Evolutionary conservation across 2,797 vertebrate species (phyloP), one percentile per base, ranked within the genome.

Genomic region (Philypnodon macrostomus): DNA sequence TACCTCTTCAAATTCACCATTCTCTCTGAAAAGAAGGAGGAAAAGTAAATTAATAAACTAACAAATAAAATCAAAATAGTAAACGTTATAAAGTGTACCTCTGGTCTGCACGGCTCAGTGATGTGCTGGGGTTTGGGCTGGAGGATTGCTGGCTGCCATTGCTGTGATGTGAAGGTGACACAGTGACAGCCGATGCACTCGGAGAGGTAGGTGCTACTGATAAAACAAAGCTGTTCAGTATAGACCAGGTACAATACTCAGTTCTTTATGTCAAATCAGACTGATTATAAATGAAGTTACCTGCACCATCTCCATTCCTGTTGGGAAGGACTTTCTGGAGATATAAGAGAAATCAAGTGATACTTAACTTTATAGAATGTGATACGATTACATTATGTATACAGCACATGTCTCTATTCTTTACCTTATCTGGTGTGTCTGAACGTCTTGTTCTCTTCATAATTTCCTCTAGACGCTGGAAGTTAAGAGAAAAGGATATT

Each of bases 401-500:
- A n/a, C n/a, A n/a, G n/a, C n/a, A n/a, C n/a, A n/a, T 39, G 3
- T 10, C 7, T 12, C 19, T 1, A 1, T 1, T 5, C 0, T 7
- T 39, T 64, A 94, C 93, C 91, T 94, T 94, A 49, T 95, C 93
- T 48, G 88, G 48, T 49, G 88, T 41, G 75, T 97, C 95, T 49
- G 92, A 92, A 44, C 89, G 90, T 30, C 95, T 92, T 12, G 96
- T 98, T 85, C 96, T 93, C 87, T 92, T 98, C 96, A 98, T 98
- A 68, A 98, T 98, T 85, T 98, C 95, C 45, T 98, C 96, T 61
- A 98, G 92, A 50, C 95, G 91, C 96, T 98, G 41, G n/a, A n/a
- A n/a, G n/a, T 41, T 41, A 2, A 41, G 11, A 41, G 2, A 41
- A 27, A 27, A 30, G 21, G 21, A 3, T 3, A 23, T 7, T 23